Base-by-base conservation (phyloP, 1,140 invertebrate species). In the Lepidostoma basale region DNA sequence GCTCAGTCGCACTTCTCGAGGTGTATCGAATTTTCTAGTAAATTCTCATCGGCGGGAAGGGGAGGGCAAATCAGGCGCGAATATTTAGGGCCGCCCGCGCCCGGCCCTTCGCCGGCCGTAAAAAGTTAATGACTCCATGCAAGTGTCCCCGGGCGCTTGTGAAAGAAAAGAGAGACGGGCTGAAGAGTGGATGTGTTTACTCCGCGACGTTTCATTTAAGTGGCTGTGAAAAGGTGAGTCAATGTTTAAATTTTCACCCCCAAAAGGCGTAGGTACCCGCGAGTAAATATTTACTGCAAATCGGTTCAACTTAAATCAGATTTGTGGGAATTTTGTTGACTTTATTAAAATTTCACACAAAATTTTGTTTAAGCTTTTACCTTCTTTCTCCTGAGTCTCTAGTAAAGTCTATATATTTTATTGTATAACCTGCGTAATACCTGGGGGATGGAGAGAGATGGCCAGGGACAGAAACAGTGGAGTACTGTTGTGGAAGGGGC, bases 21-120 rank as follows among this genome's bases (percentile, higher is more conserved):
- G 25, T 59, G 33, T 56, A 70, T 70, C 62, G 68, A 70, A 70
- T 70, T 70, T 70, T 70, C 58, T 22, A 30, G 45, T 54, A 62
- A 62, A 62, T 49, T 36, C 44, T 62, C 59, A 68, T 68, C 59
- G 58, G 67, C 52, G 23, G 33, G 33, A 45, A 9, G 45, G 20
- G 36, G 59, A 45, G 44, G 44, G 23, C 42, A 63, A 47, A 56
- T 66, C 49, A 47, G 58, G 64, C 23, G 64, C 2, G 62, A 65
- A 65, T 65, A 49, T 63, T 63, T 49, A 47, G 30, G 18, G 62
- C n/a, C 25, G 20, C 12, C 3, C 14, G 36, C 33, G 9, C 20
- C 39, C 44, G 9, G 22, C 33, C 14, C 9, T 36, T 20, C 10
- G 59, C 20, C 28, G 39, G 30, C 14, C 65, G 40, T 67, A 60